Base-by-base conservation (phyloP, 1,140 invertebrate species). In the Procambarus clarkii region DNA sequence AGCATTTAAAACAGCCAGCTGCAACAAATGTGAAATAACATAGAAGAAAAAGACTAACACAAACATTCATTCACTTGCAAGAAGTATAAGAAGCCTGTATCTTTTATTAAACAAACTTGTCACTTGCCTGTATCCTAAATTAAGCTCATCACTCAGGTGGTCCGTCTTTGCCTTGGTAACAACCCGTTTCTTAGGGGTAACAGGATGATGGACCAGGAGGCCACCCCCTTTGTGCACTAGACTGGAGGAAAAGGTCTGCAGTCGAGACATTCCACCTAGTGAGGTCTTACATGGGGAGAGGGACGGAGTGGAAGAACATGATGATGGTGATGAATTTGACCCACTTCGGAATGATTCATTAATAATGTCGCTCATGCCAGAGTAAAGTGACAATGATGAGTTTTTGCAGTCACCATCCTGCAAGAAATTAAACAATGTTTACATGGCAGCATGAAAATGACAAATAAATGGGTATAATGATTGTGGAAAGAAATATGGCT, bases 321-420 rank as follows among this genome's bases (percentile, higher is more conserved):
- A 91, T 11, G 82, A 69, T 1, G 89, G 74, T n/a, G 83, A 84
- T 11, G 83, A 79, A 34, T 64, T 48, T n/a, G 87, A 76, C n/a
- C 64, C 79, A 76, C 83, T 86, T 21, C n/a, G 83, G 45, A 54
- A 18, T n/a, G 74, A 46, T 45, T 80, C 86, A 86, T 74, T 86
- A 24, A 91, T 91, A 44, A 91, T 91, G 74, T 91, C 89, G 85
- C 83, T 91, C 82, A 91, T 85, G 7, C 89, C 89, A n/a, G 89
- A 91, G 34, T 91, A 91, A 5, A 91, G 54, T 13, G 82, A 85
- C 2, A 91, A 79, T 9, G 77, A 85, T 5, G 82, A 78, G 44
- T 79, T 85, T 74, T 91, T 85, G 15, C 15, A 21, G 8, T 85
- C 76, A 54, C 46, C 80, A 69, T 77, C 80, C 81, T 76, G 78